Conservation (phyloP, 2,113 vertebrate species). For the Meriones unguiculatus region DNA sequence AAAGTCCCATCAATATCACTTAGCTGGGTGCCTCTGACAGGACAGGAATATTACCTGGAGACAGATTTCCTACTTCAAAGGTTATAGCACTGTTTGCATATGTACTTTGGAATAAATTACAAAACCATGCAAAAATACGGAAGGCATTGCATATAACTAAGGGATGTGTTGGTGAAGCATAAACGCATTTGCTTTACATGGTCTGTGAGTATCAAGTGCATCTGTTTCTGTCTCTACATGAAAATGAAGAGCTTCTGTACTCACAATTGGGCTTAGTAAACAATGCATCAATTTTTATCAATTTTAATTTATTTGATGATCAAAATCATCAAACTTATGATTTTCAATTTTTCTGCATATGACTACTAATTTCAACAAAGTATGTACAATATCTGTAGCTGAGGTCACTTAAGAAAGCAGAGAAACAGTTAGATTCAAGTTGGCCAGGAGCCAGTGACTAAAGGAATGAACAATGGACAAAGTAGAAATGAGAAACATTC, state of each 20-base stretch:
- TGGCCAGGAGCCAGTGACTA: not conserved
- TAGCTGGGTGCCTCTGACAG: constrained; percentile 85
- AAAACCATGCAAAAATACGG: constrained; percentile 74
- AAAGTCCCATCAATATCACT: constrained; percentile 89
- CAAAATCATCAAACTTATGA: not conserved
- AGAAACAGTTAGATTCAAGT: not conserved
- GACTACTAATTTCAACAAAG: constrained; percentile 15
- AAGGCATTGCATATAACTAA: constrained; percentile 35
- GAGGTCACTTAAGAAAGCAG: not conserved
- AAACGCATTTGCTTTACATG: not conserved
- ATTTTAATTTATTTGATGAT: too few species aligned
- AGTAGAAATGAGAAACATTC: not conserved
- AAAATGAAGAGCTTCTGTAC: not conserved
- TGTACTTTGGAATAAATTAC: constrained; percentile 67
- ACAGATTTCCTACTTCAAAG: constrained; percentile 81
- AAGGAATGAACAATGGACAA: not conserved
- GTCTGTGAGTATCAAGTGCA: not conserved
- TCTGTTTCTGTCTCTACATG: not conserved
- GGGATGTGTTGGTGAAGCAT: not conserved
- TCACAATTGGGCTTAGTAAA: not conserved
- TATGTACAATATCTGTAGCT: not conserved
- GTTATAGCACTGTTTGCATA: constrained; percentile 78
- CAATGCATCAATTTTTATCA: not conserved
- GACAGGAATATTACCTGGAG: constrained; percentile 77
- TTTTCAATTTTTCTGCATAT: not conserved